phyloP scores from a whole-genome alignment of 2,888 invertebrate species.

The Watsonalla cultraria region DNA sequence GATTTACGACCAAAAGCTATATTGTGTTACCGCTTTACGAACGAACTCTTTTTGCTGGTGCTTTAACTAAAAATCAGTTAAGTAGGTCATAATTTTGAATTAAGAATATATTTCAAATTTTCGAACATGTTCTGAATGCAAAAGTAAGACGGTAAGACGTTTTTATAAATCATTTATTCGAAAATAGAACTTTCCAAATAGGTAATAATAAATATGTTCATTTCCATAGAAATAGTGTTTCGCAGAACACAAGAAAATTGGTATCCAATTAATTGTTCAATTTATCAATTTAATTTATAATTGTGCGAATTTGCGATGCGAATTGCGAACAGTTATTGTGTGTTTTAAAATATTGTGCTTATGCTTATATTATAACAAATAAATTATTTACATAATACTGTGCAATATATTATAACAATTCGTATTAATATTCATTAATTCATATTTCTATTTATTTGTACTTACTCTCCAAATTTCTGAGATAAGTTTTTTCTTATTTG shows the following conservation, averaged over 20 bases:
- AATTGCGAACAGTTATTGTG: conserved; percentile 14
- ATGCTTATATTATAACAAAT: not conserved
- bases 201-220: too few species aligned
- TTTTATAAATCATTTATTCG: too few species aligned
- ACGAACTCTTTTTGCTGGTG: not conserved
- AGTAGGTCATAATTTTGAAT: not conserved
- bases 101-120: not conserved
- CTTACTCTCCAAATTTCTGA: too few species aligned
- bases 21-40: conserved; percentile 8
- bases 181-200: too few species aligned
- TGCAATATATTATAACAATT: too few species aligned
- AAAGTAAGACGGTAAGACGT: not conserved
- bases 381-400: too few species aligned
- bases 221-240: too few species aligned
- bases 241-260: not conserved
- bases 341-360: not conserved
- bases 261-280: conserved; percentile 4
- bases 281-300: conserved; percentile 12
- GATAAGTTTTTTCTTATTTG: too few species aligned
- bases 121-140: not conserved
- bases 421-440: too few species aligned
- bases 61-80: not conserved
- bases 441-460: too few species aligned
- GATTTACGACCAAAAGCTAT: conserved; percentile 35
- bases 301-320: conserved; percentile 53